A percentile compares a stretch with the other conserved stretches of the same genome.
These are phyloP conservation scores for Channa argus DNA, from an alignment of 2,113 vertebrate genomes.

Conservation along the genomic window DNA sequence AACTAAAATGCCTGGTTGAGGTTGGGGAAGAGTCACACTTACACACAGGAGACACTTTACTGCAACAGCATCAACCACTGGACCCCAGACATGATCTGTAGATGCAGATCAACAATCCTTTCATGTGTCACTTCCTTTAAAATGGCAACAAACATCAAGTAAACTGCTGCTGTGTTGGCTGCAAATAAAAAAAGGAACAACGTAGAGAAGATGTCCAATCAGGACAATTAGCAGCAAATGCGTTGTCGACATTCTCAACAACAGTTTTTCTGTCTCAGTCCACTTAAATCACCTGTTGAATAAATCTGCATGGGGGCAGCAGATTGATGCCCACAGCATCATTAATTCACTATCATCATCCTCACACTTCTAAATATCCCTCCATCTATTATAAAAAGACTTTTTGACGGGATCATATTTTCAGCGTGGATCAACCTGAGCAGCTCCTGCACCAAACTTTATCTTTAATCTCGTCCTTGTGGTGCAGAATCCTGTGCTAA, in stretches of 20 bases:
- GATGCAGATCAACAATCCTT: not conserved
- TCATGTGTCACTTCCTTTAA: not conserved
- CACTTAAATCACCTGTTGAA: slow-evolving; percentile 11
- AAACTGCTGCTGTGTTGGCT: not conserved
- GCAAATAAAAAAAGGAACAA: too few species aligned
- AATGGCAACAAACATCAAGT: not conserved
- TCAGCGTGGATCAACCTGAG: slow-evolving; percentile 28
- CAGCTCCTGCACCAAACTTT: slow-evolving; percentile 50
- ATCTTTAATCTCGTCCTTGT: slow-evolving; percentile 32
- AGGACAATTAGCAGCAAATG: not conserved
- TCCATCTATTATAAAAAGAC: slow-evolving; percentile 26
- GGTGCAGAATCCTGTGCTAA: slow-evolving; percentile 1
- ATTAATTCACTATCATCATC: slow-evolving; percentile 41
- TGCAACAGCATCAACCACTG: too few species aligned
- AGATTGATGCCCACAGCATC: not conserved
- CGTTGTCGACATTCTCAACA: not conserved
- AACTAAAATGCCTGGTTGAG: not conserved
- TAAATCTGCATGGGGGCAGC: slow-evolving; percentile 33
- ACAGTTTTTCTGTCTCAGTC: not conserved
- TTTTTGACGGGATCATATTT: slow-evolving; percentile 55
- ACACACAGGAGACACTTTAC: too few species aligned
- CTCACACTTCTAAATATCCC: not conserved
- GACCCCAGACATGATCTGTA: too few species aligned
- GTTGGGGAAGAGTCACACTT: too few species aligned
- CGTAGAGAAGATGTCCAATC: not conserved